Percentiles rank a stretch among this genome's conserved stretches.
phyloP scores from a whole-genome alignment of 2,113 vertebrate species.

The Scortum barcoo region DNA sequence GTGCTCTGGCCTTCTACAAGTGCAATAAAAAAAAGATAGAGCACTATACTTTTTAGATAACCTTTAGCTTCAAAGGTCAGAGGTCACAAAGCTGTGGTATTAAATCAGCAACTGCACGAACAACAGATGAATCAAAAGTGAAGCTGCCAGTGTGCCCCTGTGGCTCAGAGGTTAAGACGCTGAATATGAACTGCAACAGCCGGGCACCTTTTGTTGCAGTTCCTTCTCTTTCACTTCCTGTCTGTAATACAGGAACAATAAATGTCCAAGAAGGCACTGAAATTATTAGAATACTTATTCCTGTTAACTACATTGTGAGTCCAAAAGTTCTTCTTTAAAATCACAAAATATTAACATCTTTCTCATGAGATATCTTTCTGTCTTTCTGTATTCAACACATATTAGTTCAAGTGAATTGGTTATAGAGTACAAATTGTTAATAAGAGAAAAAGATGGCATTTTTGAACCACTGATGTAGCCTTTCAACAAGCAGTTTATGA shows the following conservation, averaged over 20 bases:
- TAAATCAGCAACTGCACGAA: neutral
- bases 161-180: neutral
- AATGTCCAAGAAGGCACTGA: neutral
- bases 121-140: neutral
- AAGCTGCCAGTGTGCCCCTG: too few relatives aligned
- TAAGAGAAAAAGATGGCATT: neutral
- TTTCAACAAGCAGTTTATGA: neutral
- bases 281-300: constrained; percentile 2
- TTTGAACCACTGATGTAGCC: neutral
- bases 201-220: neutral
- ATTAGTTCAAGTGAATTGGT: neutral
- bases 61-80: neutral
- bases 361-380: neutral
- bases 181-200: neutral
- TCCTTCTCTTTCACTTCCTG: neutral
- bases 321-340: neutral
- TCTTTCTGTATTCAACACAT: neutral
- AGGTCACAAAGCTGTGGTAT: neutral
- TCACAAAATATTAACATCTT: neutral
- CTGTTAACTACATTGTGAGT: neutral
- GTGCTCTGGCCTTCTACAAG: neutral
- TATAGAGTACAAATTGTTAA: neutral
- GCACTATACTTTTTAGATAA: neutral
- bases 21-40: neutral
- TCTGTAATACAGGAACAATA: neutral